phyloP scores from a whole-genome alignment of 2,888 invertebrate species.

The Lacanobia oleracea region DNA sequence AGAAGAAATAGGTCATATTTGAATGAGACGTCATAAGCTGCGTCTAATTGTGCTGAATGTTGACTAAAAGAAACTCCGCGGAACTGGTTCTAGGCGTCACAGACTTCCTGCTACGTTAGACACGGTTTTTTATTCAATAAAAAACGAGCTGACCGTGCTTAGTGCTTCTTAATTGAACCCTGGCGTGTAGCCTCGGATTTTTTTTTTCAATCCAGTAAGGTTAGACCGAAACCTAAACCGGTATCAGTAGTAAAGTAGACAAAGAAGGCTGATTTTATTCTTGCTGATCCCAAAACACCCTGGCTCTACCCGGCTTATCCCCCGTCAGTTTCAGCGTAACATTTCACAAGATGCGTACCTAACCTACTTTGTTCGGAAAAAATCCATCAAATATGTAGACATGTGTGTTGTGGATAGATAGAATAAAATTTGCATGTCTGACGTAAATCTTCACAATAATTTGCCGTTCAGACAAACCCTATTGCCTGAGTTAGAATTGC shows the following conservation, averaged over 20 bases:
- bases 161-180: constrained; percentile 31
- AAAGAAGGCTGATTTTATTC: constrained; percentile 20
- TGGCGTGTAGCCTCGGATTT: constrained; percentile 11
- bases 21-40: not conserved
- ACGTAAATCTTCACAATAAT: constrained; percentile 44
- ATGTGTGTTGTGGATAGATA: constrained; percentile 1
- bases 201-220: constrained; percentile 38
- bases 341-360: constrained; percentile 11
- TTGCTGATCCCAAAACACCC: constrained; percentile 17
- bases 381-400: not conserved
- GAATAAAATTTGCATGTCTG: constrained; percentile 37
- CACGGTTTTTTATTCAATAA: constrained; percentile 24
- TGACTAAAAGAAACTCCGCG: not conserved
- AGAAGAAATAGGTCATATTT: constrained; percentile 4
- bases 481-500: constrained; percentile 22
- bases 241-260: constrained; percentile 36
- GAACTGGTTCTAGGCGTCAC: constrained; percentile 11
- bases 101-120: constrained; percentile 34
- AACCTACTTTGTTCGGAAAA: constrained; percentile 19
- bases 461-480: constrained; percentile 13
- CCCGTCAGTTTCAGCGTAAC: constrained; percentile 10
- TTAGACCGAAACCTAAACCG: constrained; percentile 26
- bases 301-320: constrained; percentile 38
- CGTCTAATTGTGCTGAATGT: constrained; percentile 2
- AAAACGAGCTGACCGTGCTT: constrained; percentile 25